phyloP scores from a whole-genome alignment of 1,140 invertebrate species.

The Andricus grossulariae region DNA sequence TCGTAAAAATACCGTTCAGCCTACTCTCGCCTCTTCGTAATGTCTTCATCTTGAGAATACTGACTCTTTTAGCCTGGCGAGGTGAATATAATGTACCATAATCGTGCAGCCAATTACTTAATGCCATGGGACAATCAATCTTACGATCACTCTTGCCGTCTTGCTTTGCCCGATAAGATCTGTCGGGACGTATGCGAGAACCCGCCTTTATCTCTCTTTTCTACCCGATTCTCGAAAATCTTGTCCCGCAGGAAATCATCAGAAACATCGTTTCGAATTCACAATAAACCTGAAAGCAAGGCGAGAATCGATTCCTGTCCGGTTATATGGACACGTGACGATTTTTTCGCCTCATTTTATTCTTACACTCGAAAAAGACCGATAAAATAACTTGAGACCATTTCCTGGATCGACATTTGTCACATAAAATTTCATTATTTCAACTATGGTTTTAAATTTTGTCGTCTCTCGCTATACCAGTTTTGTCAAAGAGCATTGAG shows the following conservation, averaged over 20 bases:
- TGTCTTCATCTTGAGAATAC: slow-evolving; percentile 73
- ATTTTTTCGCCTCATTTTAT: slow-evolving; percentile 2
- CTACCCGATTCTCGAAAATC: slow-evolving; percentile 13
- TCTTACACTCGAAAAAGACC: neutral
- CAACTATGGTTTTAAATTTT: too few relatives aligned
- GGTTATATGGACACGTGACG: neutral
- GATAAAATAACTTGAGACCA: neutral
- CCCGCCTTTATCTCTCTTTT: slow-evolving; percentile 10
- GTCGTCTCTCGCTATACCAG: too few relatives aligned
- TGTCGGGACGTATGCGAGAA: slow-evolving; percentile 9
- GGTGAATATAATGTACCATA: slow-evolving; percentile 74
- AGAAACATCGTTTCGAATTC: slow-evolving; percentile 27
- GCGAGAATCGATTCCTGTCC: slow-evolving; percentile 15
- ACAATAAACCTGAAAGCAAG: neutral
- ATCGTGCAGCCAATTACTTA: slow-evolving; percentile 74
- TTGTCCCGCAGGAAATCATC: slow-evolving; percentile 8
- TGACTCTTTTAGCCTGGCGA: slow-evolving; percentile 61
- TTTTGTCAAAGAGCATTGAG: too few relatives aligned
- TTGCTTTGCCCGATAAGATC: slow-evolving; percentile 52
- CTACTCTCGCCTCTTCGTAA: slow-evolving; percentile 68
- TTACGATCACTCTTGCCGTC: slow-evolving; percentile 50
- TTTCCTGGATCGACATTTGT: slow-evolving; percentile 14
- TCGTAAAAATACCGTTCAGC: slow-evolving; percentile 76
- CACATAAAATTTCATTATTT: neutral
- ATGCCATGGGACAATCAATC: slow-evolving; percentile 70